Conservation (phyloP, 2,888 invertebrate genomes). For the Archips xylosteana region DNA sequence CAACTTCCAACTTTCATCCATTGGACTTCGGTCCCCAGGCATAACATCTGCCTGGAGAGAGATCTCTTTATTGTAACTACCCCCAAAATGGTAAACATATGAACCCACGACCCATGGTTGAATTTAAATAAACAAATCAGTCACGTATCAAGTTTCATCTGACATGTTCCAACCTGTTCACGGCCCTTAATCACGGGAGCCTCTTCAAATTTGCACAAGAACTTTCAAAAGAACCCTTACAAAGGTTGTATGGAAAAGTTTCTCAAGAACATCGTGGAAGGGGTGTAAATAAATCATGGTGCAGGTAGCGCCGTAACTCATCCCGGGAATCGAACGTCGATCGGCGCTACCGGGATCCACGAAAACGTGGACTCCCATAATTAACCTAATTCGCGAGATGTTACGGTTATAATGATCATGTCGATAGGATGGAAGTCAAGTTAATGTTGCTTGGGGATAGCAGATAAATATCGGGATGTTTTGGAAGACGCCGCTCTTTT, state of each 20-base stretch:
- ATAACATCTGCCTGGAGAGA: too few species aligned
- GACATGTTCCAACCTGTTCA: background rate
- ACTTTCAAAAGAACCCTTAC: background rate
- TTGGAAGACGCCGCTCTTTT: too few species aligned
- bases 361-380: constrained; percentile 13
- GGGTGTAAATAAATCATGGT: constrained; percentile 37
- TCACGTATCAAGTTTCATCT: background rate
- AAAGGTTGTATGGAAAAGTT: constrained; percentile 15
- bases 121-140: background rate
- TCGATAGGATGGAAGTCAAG: background rate
- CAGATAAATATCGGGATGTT: too few species aligned
- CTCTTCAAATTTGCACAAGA: constrained; percentile 1
- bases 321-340: constrained; percentile 23
- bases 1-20: too few species aligned
- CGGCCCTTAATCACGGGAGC: background rate
- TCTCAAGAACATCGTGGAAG: constrained; percentile 13
- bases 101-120: too few species aligned
- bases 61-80: too few species aligned
- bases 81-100: too few species aligned
- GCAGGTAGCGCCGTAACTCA: constrained; percentile 30
- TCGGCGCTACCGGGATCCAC: constrained; percentile 6
- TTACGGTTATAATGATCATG: background rate
- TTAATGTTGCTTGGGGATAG: too few species aligned
- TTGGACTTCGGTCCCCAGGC: too few species aligned
- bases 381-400: background rate